Conservation (phyloP, 2,113 vertebrate species). For the Rostratula benghalensis region DNA sequence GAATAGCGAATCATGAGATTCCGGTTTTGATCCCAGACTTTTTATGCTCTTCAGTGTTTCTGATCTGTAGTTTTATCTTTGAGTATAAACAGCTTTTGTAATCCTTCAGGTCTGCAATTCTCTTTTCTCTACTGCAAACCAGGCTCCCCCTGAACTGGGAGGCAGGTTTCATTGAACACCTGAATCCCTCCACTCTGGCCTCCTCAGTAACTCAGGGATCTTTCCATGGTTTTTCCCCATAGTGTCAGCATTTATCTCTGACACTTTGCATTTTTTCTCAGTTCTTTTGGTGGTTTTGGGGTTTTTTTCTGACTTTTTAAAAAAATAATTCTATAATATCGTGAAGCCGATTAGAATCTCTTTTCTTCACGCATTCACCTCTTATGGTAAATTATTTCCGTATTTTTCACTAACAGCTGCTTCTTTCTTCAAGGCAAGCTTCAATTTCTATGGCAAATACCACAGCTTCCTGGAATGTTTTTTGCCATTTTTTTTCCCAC, state of each 20-base stretch:
- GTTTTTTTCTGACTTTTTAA: neutral
- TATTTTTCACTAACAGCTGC: conserved; percentile 3
- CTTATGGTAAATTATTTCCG: conserved; percentile 4
- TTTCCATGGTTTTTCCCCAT: neutral
- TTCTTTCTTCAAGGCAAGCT: conserved; percentile 14
- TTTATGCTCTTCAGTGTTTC: neutral
- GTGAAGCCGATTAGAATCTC: neutral
- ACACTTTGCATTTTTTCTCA: neutral
- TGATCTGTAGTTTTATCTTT: neutral
- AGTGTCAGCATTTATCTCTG: neutral
- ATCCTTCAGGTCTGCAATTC: neutral
- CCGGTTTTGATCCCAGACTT: neutral
- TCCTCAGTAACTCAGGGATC: neutral
- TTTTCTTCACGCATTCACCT: neutral
- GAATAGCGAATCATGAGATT: neutral
- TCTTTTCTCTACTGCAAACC: neutral
- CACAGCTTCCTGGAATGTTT: neutral
- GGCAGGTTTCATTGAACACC: neutral
- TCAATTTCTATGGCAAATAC: conserved; percentile 7
- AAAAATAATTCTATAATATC: neutral
- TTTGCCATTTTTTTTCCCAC: neutral
- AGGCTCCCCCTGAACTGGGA: neutral
- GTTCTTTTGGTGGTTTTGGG: neutral
- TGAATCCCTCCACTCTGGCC: neutral
- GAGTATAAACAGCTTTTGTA: neutral